These are phyloP conservation scores for Endomychus coccineus DNA, from an alignment of 2,888 invertebrate species.

Conservation along the genomic window DNA sequence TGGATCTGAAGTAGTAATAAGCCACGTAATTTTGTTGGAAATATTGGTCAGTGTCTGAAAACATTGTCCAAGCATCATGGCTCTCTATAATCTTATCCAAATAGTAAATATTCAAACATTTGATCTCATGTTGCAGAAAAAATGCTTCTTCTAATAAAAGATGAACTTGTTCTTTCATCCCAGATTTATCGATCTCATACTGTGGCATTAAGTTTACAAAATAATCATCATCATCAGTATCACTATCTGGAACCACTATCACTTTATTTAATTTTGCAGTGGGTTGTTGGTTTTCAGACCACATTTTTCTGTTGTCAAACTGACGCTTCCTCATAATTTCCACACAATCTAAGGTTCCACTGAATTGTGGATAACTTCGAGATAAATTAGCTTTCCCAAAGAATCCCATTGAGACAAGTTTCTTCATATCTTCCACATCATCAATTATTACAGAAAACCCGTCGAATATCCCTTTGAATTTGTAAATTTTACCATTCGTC, in stretches of 20 bases:
- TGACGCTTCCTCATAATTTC: constrained; percentile 54
- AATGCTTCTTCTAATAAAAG: constrained; percentile 73
- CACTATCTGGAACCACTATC: constrained; percentile 59
- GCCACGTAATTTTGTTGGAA: constrained; percentile 67
- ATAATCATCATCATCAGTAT: constrained; percentile 57
- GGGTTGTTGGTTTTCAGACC: constrained; percentile 39
- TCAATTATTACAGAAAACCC: constrained; percentile 60
- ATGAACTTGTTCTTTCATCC: constrained; percentile 55
- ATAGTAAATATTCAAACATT: constrained; percentile 55
- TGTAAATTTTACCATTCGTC: constrained; percentile 44
- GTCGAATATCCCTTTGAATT: constrained; percentile 58
- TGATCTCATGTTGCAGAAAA: constrained; percentile 60
- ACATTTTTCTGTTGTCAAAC: constrained; percentile 51
- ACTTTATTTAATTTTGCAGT: constrained; percentile 40
- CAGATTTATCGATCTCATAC: constrained; percentile 53
- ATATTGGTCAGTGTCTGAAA: constrained; percentile 49
- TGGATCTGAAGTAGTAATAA: constrained; percentile 80
- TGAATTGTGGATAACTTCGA: constrained; percentile 34
- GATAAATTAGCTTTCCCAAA: constrained; percentile 62
- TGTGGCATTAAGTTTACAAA: constrained; percentile 53
- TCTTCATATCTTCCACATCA: constrained; percentile 52
- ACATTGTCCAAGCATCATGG: constrained; percentile 52
- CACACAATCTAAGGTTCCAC: constrained; percentile 41
- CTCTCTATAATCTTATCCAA: constrained; percentile 47
- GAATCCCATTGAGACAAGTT: constrained; percentile 62